Conservation (phyloP, 2,888 invertebrate species). For the Molorchus minor region DNA sequence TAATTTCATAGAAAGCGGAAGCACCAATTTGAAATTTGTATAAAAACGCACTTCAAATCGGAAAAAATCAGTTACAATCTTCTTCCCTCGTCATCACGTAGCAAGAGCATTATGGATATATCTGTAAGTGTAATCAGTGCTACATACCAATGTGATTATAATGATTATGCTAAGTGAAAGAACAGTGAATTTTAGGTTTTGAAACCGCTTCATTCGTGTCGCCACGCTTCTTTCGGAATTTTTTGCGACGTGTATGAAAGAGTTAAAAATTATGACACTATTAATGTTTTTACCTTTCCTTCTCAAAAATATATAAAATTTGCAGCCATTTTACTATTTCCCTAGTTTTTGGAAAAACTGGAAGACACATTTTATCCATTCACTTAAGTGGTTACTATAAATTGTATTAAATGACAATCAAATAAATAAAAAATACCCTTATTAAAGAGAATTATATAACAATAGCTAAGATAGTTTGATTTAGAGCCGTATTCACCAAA, state of each 20-base stretch:
- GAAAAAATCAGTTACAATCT: slow-evolving; percentile 8
- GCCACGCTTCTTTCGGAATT: neutral
- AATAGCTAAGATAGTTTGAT: no score
- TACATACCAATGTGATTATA: neutral
- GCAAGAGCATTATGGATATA: slow-evolving; percentile 6
- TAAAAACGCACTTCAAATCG: slow-evolving; percentile 13
- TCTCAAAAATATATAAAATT: no score
- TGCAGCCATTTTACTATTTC: no score
- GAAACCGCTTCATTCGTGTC: neutral
- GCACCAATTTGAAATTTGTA: slow-evolving; percentile 2
- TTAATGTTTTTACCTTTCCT: neutral
- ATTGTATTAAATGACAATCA: no score
- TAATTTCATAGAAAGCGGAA: slow-evolving; percentile 19
- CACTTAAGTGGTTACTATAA: no score
- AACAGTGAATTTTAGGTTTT: neutral
- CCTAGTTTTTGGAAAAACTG: no score
- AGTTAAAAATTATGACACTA: neutral
- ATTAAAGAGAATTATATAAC: no score
- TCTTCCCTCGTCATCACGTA: neutral
- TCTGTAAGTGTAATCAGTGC: slow-evolving; percentile 13
- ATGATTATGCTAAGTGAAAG: neutral
- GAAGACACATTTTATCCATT: no score
- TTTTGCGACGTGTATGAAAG: neutral
- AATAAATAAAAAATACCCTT: no score
- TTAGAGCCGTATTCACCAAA: no score